Conservation (phyloP, 2,888 invertebrate species). For the Seira sanloemensis region DNA sequence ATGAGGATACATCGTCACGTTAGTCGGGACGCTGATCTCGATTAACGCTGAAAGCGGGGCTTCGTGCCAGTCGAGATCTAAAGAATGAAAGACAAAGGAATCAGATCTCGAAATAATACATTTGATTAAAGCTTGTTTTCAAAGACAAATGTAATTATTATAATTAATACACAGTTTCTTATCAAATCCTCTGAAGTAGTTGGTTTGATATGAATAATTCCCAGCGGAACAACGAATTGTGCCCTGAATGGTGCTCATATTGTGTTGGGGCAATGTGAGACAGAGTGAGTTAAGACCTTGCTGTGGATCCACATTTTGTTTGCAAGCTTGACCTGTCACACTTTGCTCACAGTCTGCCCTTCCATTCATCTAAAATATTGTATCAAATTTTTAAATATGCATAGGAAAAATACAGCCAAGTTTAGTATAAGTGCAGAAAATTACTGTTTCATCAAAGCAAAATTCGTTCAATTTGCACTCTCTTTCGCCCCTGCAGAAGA, state of each 20-base stretch:
- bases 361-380: neutral
- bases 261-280: conserved; percentile 31
- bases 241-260: conserved; percentile 26
- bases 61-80: conserved; percentile 60
- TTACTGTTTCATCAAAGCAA: conserved; percentile 51
- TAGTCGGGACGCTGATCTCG: conserved; percentile 46
- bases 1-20: conserved; percentile 62
- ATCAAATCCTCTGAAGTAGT: conserved; percentile 64
- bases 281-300: conserved; percentile 32
- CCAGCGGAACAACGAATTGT: conserved; percentile 60
- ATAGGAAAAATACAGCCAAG: no score
- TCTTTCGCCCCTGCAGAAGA: conserved; percentile 55
- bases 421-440: neutral
- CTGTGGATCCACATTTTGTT: neutral
- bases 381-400: neutral
- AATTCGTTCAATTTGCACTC: conserved; percentile 57
- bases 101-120: neutral
- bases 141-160: neutral
- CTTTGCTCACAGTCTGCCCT: neutral
- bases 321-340: neutral
- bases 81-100: neutral
- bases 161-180: conserved; percentile 50
- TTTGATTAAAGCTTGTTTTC: neutral
- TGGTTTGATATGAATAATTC: conserved; percentile 47
- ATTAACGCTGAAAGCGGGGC: conserved; percentile 59